phyloP scores from a whole-genome alignment of 1,140 invertebrate species.

The Calosoma granatense region DNA sequence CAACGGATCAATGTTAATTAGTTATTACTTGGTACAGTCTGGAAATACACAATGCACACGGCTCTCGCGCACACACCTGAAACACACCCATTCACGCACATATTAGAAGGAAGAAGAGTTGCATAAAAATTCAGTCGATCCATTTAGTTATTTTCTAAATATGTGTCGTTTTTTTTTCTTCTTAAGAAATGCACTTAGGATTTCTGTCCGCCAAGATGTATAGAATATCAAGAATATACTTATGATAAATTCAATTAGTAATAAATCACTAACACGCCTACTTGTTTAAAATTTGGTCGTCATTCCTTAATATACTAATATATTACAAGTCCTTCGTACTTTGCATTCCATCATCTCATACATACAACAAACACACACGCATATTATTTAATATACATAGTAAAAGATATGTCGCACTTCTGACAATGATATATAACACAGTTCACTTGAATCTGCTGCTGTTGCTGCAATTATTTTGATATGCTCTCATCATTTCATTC shows the following conservation, averaged over 20 bases:
- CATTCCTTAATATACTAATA: background rate
- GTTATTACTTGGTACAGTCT: no score
- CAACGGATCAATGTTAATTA: no score
- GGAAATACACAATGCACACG: no score
- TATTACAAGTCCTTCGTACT: no score
- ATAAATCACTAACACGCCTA: background rate
- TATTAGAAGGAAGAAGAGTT: background rate
- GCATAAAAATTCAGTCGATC: background rate
- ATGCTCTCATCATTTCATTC: no score
- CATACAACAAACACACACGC: no score
- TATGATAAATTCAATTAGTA: background rate
- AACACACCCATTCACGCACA: no score
- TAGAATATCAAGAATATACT: slow-evolving; percentile 4
- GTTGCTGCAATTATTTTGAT: background rate
- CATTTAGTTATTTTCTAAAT: no score
- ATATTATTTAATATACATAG: background rate
- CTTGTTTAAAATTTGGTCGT: background rate
- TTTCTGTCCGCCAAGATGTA: background rate
- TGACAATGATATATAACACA: no score
- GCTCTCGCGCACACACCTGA: no score
- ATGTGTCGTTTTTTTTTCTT: background rate
- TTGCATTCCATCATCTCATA: no score
- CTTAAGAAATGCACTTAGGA: background rate
- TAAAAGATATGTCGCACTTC: background rate
- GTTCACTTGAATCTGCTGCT: background rate